A percentile compares a stretch with the other conserved stretches of the same genome.
Conservation (phyloP, 2,888 invertebrate genomes). For the Gisinianus flammeolus region DNA sequence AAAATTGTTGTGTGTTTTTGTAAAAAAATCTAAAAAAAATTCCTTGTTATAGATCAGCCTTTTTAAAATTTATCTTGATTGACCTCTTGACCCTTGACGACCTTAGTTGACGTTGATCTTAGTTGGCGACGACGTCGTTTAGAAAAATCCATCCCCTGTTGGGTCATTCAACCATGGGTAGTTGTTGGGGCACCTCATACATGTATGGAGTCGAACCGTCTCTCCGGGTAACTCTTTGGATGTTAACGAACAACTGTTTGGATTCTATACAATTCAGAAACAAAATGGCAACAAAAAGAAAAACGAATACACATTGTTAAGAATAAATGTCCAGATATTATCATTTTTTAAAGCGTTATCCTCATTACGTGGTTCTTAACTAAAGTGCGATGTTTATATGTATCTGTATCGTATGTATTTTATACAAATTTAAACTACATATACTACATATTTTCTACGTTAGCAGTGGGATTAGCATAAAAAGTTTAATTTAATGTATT, state of each 20-base stretch:
- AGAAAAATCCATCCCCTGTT: slow-evolving; percentile 87
- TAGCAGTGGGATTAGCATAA: neutral
- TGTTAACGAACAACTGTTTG: slow-evolving; percentile 87
- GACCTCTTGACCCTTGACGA: neutral
- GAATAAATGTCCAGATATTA: neutral
- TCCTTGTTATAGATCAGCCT: slow-evolving; percentile 36
- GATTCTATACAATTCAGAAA: slow-evolving; percentile 61
- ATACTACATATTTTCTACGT: too few species aligned
- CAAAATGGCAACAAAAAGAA: slow-evolving; percentile 1
- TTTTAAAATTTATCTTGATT: slow-evolving; percentile 14
- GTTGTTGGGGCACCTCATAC: slow-evolving; percentile 90
- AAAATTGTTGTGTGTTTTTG: slow-evolving; percentile 14
- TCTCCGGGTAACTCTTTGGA: slow-evolving; percentile 93
- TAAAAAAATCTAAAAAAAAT: slow-evolving; percentile 25
- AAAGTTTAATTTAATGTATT: neutral
- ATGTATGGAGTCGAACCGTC: slow-evolving; percentile 90
- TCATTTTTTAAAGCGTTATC: neutral
- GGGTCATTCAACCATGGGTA: slow-evolving; percentile 95
- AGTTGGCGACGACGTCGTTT: slow-evolving; percentile 61
- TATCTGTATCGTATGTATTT: too few species aligned
- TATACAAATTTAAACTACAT: too few species aligned
- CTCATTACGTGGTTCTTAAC: too few species aligned
- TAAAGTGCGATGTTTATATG: too few species aligned
- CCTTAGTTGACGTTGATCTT: neutral
- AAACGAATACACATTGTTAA: neutral